phyloP scores from a whole-genome alignment of 2,113 vertebrate genomes.

The Gallinago jamesoni region DNA sequence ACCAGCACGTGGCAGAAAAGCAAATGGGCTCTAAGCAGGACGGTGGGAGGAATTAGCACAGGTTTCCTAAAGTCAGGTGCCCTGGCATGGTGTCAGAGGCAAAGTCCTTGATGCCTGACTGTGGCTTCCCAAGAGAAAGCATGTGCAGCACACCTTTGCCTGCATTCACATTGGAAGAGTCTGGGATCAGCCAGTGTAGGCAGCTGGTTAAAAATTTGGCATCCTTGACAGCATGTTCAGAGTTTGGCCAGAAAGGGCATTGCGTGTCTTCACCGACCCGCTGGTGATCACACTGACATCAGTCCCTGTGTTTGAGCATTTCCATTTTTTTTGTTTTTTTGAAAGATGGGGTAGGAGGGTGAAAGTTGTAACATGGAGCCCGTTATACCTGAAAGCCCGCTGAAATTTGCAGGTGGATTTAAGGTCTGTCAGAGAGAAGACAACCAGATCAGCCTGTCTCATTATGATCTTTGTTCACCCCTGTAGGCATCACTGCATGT shows the following conservation, averaged over 20 bases:
- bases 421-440: not conserved
- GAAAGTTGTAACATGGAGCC: not conserved
- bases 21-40: not conserved
- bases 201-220: not conserved
- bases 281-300: not conserved
- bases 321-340: not conserved
- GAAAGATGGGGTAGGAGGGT: not conserved
- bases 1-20: not conserved
- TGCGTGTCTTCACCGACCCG: not conserved
- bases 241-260: not conserved
- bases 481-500: not conserved
- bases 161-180: rapidly evolving
- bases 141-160: not conserved
- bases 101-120: not conserved
- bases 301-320: not conserved
- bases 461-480: not conserved
- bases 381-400: not conserved
- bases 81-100: not conserved
- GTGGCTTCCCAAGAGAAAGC: not conserved
- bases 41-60: not conserved
- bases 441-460: not conserved
- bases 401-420: not conserved
- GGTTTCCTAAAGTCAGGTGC: not conserved
- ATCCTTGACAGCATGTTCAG: not conserved
- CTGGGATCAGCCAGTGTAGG: not conserved